These are phyloP conservation scores for Brachyistius frenatus DNA, from an alignment of 2,113 vertebrate species.

Conservation along the genomic window DNA sequence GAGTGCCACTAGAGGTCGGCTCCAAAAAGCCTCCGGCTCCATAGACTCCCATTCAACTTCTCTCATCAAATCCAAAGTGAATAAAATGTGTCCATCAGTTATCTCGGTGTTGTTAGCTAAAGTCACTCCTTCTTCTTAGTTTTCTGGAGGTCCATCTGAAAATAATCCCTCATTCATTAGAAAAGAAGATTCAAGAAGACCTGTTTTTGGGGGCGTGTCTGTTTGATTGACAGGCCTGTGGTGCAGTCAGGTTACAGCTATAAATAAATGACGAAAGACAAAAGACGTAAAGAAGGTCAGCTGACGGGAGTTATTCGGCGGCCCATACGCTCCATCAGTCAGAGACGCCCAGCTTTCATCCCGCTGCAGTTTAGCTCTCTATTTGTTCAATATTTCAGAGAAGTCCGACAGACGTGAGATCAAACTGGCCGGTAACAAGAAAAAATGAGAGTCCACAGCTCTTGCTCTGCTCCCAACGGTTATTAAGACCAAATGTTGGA, in stretches of 20 bases:
- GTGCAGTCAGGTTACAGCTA: neutral
- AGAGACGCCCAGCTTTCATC: neutral
- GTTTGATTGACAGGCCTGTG: too few species aligned
- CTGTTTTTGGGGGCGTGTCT: too few species aligned
- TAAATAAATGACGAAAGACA: neutral
- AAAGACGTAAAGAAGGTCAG: neutral
- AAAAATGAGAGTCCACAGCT: conserved; percentile 12
- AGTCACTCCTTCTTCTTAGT: too few species aligned
- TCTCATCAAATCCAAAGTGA: too few species aligned
- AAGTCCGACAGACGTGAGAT: conserved; percentile 33
- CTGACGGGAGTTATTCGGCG: neutral
- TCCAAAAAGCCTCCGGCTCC: too few species aligned
- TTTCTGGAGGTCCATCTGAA: too few species aligned
- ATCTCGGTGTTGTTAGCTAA: too few species aligned
- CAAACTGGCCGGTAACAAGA: conserved; percentile 32
- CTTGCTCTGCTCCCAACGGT: conserved; percentile 2
- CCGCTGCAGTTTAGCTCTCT: neutral
- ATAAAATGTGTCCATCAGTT: too few species aligned
- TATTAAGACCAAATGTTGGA: neutral
- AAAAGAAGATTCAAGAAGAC: too few species aligned
- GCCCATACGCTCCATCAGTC: neutral
- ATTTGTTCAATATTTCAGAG: conserved; percentile 30
- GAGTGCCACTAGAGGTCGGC: too few species aligned
- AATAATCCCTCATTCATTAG: too few species aligned
- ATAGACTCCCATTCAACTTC: too few species aligned